Base-by-base conservation (phyloP, 2,888 invertebrate genomes). In the Petrolisthes manimaculis region DNA sequence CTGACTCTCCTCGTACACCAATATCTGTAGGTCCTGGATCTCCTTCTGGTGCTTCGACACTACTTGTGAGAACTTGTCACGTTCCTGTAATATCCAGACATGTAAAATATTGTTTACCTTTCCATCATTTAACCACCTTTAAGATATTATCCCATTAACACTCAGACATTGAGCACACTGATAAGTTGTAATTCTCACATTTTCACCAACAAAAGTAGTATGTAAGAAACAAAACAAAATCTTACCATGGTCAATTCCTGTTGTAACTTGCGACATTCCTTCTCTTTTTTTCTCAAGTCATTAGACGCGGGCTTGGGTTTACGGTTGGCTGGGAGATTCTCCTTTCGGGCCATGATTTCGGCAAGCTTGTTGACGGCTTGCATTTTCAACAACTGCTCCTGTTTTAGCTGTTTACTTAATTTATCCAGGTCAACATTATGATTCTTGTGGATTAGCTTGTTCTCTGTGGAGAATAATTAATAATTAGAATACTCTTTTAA, bases 341-440 rank as follows among this genome's bases (percentile, higher is more conserved):
- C 96, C 93, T 96, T 97, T 92, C 98, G 95, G 93, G 98, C 98
- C 97, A 99, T 97, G 90, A 99, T 97, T 94, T 99, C 98, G 5
- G 98, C 98, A 91, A 99, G 94, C 93, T 99, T 99, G 93, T 98
- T 98, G 91, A 99, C 98, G 83, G 99, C 99, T 94, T 98, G 97
- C 93, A 96, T 96, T 93, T 97, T 97, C 92, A 97, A 95, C 92
- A 98, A 94, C 92, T 96, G 96, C 94, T 98, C 98, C 51, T 96
- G 96, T 93, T 97, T 96, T 92, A 97, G 94, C 93, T 97, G 97
- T 93, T 96, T 96, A 92, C 95, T 95, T 92, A 98, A 94, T 91
- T 96, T 95, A 92, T 96, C 96, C 83, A 97, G 95, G 92, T 97
- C 97, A 90, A 97, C 97, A 92, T 95, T 95, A 92, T 95, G 94